phyloP scores from a whole-genome alignment of 2,797 vertebrate genomes.

The Ceryle rudis region DNA sequence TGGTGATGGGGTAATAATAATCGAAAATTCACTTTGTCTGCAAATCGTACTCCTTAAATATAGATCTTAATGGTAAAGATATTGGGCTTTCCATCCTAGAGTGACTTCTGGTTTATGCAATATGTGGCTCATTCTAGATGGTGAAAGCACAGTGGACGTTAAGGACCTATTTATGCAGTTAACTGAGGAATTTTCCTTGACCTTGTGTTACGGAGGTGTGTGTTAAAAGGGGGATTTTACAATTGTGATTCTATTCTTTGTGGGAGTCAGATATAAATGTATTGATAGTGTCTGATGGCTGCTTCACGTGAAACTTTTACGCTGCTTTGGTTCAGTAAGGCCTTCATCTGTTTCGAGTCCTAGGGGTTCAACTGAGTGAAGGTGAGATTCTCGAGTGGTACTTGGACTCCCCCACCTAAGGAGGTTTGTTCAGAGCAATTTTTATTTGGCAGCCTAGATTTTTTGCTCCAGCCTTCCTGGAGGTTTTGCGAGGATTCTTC shows the following conservation, averaged over 20 bases:
- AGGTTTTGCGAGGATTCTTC: background rate
- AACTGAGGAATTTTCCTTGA: background rate
- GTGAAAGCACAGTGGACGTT: background rate
- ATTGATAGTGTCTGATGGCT: background rate
- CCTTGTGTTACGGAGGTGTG: fast-evolving
- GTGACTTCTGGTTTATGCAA: background rate
- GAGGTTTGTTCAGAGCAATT: background rate
- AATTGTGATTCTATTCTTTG: background rate
- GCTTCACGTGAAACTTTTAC: background rate
- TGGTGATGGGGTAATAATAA: background rate
- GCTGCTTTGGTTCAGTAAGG: background rate
- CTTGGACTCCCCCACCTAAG: background rate
- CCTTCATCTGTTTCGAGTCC: background rate
- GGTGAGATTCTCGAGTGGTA: background rate
- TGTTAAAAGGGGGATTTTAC: background rate
- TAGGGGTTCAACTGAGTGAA: background rate
- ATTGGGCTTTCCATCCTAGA: background rate
- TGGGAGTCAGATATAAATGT: background rate
- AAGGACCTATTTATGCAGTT: background rate
- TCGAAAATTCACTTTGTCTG: background rate
- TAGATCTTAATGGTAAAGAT: background rate
- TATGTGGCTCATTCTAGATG: background rate
- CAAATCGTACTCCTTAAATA: background rate
- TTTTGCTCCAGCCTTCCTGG: background rate
- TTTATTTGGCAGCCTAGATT: background rate